These are phyloP conservation scores for Netelia melanura DNA, from an alignment of 2,888 invertebrate genomes.

Conservation along the genomic window DNA sequence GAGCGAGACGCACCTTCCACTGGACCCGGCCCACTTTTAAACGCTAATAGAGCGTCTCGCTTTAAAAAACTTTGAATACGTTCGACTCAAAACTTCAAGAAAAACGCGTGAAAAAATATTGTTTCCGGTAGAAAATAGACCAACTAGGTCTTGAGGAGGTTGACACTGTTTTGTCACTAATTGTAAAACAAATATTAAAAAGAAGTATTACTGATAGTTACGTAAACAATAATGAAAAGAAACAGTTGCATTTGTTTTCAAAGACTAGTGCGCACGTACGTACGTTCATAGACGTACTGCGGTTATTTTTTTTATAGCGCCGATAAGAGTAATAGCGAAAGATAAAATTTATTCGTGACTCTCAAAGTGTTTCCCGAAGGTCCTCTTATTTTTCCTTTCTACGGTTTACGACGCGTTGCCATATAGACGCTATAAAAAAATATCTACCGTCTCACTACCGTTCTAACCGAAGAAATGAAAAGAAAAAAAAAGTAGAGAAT, in stretches of 20 bases:
- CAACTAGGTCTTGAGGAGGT: background rate
- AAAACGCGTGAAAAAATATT: slow-evolving; percentile 8
- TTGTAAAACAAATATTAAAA: slow-evolving; percentile 1
- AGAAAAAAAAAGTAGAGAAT: slow-evolving; percentile 22
- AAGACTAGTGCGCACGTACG: background rate
- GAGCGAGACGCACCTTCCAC: slow-evolving; percentile 37
- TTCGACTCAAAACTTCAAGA: background rate
- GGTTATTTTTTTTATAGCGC: background rate
- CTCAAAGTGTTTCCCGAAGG: slow-evolving; percentile 25
- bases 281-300: background rate
- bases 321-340: slow-evolving; percentile 19
- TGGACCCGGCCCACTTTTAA: slow-evolving; percentile 48
- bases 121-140: slow-evolving; percentile 8
- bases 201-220: background rate
- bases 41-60: slow-evolving; percentile 36
- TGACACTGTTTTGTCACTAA: background rate
- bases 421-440: slow-evolving; percentile 32
- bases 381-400: slow-evolving; percentile 26
- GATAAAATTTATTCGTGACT: slow-evolving; percentile 47
- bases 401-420: slow-evolving; percentile 22
- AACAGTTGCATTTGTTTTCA: background rate
- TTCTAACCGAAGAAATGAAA: slow-evolving; percentile 26
- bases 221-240: background rate
- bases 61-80: slow-evolving; percentile 26
- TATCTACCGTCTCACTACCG: background rate